Base-by-base conservation (phyloP, 2,113 vertebrate species). In the Prolemur simus region DNA sequence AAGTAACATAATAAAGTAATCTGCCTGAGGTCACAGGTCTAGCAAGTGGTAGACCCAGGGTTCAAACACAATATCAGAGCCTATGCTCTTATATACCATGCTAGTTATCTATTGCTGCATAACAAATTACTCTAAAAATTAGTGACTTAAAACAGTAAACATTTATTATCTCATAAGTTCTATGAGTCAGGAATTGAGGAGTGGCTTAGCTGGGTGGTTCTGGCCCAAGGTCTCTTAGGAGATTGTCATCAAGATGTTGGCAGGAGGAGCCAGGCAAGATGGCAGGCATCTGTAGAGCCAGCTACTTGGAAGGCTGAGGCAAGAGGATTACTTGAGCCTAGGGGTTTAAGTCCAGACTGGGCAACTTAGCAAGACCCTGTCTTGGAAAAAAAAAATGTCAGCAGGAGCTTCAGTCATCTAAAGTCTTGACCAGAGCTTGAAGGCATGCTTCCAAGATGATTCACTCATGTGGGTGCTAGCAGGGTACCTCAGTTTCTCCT, bases 381-480 rank as follows among this genome's bases (percentile, higher is more conserved):
- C 27, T 76, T 8, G 17, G 5, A 47, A 47, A 32, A 47, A 47
- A 47, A 76, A 76, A 32, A 76, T 74, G 9, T 76, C 56, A 87
- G n/a, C 23, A 87, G 58, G 32, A 89, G 2, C 21, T 56, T 29
- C 12, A 84, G 42, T 52, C n/a, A 47, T 80, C 34, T 32, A 18
- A 54, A 73, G 45, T 21, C 49, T 47, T 27, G 37, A 29, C 32
- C 68, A 5, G 20, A 21, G 6, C 39, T 63, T 49, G 18, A 81
- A 12, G 23, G 11, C 68, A 3, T 20, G 10, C 5, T 78, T 76
- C 58, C 74, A 77, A 60, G n/a, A 27, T 20, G 13, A 21, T 21
- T 52, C 18, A 29, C 2, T 78, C 15, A 4, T 2, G 0, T 6
- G 21, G 9, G 10, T 37, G 4, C 37, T 37, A 1, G 3, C 4